Percentiles rank a stretch among this genome's conserved stretches.
Conservation (phyloP, 1,140 invertebrate species). For the Drosophila bipectinata region DNA sequence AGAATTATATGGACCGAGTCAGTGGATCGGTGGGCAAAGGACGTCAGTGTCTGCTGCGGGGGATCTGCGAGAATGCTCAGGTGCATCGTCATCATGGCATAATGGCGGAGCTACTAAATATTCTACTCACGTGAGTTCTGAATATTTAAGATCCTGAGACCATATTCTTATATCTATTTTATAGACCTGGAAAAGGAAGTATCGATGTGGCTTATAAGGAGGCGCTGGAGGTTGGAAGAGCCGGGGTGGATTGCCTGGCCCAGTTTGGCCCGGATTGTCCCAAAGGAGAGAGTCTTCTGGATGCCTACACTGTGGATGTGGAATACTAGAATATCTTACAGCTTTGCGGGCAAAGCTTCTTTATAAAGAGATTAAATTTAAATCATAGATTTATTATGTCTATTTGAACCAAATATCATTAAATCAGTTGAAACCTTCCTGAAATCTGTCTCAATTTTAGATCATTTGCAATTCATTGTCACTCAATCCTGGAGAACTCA, state of each 20-base stretch:
- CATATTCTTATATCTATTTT: constrained; percentile 4
- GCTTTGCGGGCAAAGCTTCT: constrained; percentile 32
- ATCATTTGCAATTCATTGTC: background rate
- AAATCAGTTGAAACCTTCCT: background rate
- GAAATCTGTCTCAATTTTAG: background rate
- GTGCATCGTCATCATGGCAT: constrained; percentile 71
- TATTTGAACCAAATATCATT: background rate
- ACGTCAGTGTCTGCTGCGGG: constrained; percentile 62
- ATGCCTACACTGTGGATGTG: constrained; percentile 54
- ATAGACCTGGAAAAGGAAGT: constrained; percentile 62
- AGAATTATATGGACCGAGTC: constrained; percentile 68
- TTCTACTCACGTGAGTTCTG: constrained; percentile 69
- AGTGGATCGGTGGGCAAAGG: constrained; percentile 36
- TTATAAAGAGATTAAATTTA: background rate
- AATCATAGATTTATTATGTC: background rate
- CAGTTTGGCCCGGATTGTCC: constrained; percentile 56
- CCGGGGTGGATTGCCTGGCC: constrained; percentile 61
- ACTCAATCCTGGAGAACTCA: background rate
- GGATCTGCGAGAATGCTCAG: constrained; percentile 82
- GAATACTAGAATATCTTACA: constrained; percentile 3
- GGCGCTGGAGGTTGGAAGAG: constrained; percentile 55
- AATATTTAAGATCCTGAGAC: background rate
- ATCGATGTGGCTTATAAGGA: constrained; percentile 51
- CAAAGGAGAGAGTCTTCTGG: constrained; percentile 58
- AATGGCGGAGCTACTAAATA: constrained; percentile 68